Evolutionary conservation across 1,140 invertebrate genomes (phyloP), one percentile per base, ranked within the genome.

Genomic region (Drosophila sproati): DNA sequence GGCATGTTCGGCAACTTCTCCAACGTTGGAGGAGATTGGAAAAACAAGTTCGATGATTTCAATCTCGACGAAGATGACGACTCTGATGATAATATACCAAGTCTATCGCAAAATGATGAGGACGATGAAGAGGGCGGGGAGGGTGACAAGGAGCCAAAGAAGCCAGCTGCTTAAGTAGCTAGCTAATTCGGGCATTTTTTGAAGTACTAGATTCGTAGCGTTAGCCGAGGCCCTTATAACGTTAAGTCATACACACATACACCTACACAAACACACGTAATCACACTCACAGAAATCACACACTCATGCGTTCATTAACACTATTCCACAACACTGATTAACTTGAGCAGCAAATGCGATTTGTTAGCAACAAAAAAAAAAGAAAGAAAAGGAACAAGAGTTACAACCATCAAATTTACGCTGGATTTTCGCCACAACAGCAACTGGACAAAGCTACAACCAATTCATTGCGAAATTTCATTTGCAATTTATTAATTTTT

Each of bases 51-150:
- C 43, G 78, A 85, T 55, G 88, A 91, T 43, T 90, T 92, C 39
- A 88, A 89, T 68, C 67, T 92, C 39, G 91, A 92, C 31, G 91
- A 87, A 45, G 82, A 87, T 54, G 82, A 86, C 48, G 91, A 92
- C 51, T 92, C 91, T 32, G 91, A 92, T 63, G 91, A 92, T 55
- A 81, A 89, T 63, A 92, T 92, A 69, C 91, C 91, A 10, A 92
- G 87, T 59, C 76, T 92, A 48, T 91, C 91, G 35, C 87, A 91
- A 43, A 92, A 91, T 45, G 91, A 92, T 45, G 91, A 92, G n/a
- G 90, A 91, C 3, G 86, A 85, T 0, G 86, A 92, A 4, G 79
- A 91, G 20, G 80, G 70, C 29, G 85, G 70, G 37, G 85, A 88
- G 48, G 83, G 83, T 28, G 83, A 88, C 64, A 89, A 83, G 56